A percentile compares a stretch with the other conserved stretches of the same genome.
These are phyloP conservation scores for Geodia barretti DNA, from an alignment of 37 sponge, comb jelly and placozoan genomes.

Conservation along the genomic window DNA sequence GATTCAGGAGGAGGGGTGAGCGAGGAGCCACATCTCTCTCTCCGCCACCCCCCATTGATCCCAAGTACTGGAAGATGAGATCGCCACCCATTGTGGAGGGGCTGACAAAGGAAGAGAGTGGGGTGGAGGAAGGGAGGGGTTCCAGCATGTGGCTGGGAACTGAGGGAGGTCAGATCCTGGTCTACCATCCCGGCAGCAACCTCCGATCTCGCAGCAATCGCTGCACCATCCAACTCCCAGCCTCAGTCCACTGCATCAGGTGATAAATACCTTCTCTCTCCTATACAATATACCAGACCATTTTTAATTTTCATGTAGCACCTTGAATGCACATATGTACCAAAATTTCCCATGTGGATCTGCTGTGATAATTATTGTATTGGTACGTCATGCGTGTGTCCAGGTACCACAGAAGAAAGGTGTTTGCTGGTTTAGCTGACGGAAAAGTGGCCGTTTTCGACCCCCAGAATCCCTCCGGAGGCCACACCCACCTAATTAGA, in stretches of 20 bases:
- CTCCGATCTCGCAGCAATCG: slow-evolving; percentile 49
- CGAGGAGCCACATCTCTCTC: background rate
- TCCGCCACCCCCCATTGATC: background rate
- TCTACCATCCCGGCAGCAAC: slow-evolving; percentile 48
- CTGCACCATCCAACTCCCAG: slow-evolving; percentile 19
- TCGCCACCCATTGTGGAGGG: background rate
- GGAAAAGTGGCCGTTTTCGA: slow-evolving; percentile 66
- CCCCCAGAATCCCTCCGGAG: slow-evolving; percentile 2
- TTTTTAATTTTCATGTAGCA: too few species aligned
- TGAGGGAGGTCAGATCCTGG: slow-evolving; percentile 37
- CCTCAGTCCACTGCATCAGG: slow-evolving; percentile 56
- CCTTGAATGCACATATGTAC: too few species aligned
- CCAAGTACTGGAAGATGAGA: background rate
- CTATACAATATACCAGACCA: too few species aligned
- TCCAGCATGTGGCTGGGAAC: slow-evolving; percentile 81
- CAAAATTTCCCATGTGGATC: too few species aligned
- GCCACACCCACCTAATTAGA: slow-evolving; percentile 2
- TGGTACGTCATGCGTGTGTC: background rate
- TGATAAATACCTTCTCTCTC: background rate
- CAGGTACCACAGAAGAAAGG: slow-evolving; percentile 43
- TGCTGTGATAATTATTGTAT: too few species aligned
- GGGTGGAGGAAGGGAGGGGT: background rate
- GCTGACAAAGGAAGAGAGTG: background rate
- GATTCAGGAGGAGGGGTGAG: background rate
- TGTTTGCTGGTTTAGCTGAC: slow-evolving; percentile 66